A percentile compares a stretch with the other conserved stretches of the same genome.
These are phyloP conservation scores for Cliona cf. orientalis DNA, from an alignment of 37 sponge, comb jelly and placozoan species.

Conservation along the genomic window DNA sequence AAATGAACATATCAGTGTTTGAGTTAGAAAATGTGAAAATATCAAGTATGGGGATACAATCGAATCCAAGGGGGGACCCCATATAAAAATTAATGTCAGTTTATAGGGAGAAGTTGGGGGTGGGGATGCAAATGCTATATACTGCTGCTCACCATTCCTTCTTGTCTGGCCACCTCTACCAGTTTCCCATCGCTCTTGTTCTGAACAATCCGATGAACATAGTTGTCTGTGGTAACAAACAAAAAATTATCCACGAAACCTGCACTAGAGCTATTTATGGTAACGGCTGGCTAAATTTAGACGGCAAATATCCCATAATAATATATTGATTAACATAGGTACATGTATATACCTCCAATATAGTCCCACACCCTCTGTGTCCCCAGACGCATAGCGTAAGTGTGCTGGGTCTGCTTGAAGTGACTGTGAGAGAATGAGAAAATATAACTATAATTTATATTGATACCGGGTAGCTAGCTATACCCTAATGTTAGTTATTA, in stretches of 20 bases:
- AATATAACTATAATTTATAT: too few species aligned
- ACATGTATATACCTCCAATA: constrained; percentile 90
- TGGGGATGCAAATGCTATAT: too few species aligned
- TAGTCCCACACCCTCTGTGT: constrained; percentile 97
- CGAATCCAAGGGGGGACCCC: not conserved
- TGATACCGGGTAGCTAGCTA: too few species aligned
- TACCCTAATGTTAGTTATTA: too few species aligned
- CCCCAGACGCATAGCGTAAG: constrained; percentile 93
- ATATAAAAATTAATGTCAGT: too few species aligned
- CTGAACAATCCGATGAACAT: constrained; percentile 96
- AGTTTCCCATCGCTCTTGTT: constrained; percentile 97
- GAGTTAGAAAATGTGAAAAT: too few species aligned
- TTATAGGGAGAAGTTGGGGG: too few species aligned
- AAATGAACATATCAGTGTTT: too few species aligned
- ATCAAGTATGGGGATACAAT: too few species aligned
- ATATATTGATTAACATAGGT: too few species aligned
- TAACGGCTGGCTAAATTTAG: not conserved
- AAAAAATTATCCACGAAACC: not conserved
- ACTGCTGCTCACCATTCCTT: too few species aligned
- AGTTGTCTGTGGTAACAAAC: constrained; percentile 76
- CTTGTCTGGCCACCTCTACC: constrained; percentile 81
- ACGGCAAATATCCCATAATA: too few species aligned
- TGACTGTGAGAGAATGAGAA: constrained; percentile 71
- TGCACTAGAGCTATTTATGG: not conserved
- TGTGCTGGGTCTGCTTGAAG: constrained; percentile 88